Conservation (phyloP, 2,113 vertebrate genomes). For the Gulo gulo region DNA sequence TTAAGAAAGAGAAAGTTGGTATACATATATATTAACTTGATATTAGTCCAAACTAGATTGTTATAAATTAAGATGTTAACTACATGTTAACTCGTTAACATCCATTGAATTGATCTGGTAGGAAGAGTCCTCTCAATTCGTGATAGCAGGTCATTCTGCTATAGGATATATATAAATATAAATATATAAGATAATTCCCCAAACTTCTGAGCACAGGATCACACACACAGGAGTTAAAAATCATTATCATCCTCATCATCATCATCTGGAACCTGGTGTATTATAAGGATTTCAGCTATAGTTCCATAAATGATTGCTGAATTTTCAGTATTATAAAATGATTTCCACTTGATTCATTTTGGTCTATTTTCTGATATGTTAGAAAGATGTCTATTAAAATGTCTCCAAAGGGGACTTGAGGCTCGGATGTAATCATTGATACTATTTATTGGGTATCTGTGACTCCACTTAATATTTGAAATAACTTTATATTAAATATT, state of each 20-base stretch:
- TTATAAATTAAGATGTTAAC: background rate
- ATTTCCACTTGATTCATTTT: background rate
- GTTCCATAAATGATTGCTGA: background rate
- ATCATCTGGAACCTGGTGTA: background rate
- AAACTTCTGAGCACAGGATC: background rate
- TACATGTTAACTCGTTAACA: background rate
- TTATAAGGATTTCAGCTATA: background rate
- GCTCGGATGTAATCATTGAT: background rate
- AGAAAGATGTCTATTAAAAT: background rate
- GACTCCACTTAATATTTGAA: background rate
- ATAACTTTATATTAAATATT: background rate
- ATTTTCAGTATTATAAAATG: background rate
- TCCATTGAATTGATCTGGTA: background rate
- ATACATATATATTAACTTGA: background rate
- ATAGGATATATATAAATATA: background rate
- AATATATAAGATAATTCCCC: background rate
- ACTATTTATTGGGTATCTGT: background rate
- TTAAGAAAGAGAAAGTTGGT: background rate
- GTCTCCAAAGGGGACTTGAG: fast-evolving
- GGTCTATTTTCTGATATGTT: background rate
- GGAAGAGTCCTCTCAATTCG: background rate
- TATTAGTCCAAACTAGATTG: background rate
- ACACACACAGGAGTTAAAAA: background rate
- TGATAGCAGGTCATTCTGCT: background rate
- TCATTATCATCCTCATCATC: too few species aligned